These are phyloP conservation scores for Agriopis marginaria DNA, from an alignment of 2,888 invertebrate species.

Conservation along the genomic window DNA sequence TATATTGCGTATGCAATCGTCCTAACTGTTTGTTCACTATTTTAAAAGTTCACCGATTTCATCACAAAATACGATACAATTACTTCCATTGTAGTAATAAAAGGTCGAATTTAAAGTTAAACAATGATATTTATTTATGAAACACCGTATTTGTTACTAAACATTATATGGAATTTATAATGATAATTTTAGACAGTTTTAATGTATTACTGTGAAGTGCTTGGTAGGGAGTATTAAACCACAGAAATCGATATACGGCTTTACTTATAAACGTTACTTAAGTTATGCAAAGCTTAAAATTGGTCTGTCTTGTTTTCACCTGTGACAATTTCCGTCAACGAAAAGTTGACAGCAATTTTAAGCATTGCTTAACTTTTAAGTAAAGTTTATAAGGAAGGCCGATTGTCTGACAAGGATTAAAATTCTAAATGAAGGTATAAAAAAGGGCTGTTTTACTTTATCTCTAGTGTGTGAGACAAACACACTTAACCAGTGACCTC, in stretches of 20 bases:
- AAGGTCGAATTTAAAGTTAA: slow-evolving; percentile 23
- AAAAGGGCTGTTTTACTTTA: not conserved
- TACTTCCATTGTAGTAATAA: slow-evolving; percentile 10
- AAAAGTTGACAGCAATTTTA: too few relatives aligned
- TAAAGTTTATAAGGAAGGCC: too few relatives aligned
- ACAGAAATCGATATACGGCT: slow-evolving; percentile 30
- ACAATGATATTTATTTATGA: slow-evolving; percentile 12
- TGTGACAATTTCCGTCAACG: too few relatives aligned
- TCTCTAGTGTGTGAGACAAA: not conserved
- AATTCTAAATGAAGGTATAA: not conserved
- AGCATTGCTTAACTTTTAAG: too few relatives aligned
- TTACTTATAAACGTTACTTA: too few relatives aligned
- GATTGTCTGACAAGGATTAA: not conserved
- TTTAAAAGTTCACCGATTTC: slow-evolving; percentile 4
- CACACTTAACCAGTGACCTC: not conserved
- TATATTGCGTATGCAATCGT: not conserved
- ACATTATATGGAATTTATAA: slow-evolving; percentile 30
- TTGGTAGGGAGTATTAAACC: slow-evolving; percentile 3
- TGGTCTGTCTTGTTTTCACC: too few relatives aligned
- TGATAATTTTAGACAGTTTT: slow-evolving; percentile 52
- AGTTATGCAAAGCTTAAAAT: too few relatives aligned
- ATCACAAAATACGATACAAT: slow-evolving; percentile 17
- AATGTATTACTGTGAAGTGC: slow-evolving; percentile 29
- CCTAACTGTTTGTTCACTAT: slow-evolving; percentile 13
- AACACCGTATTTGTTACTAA: slow-evolving; percentile 13